Percentiles rank a stretch among this genome's conserved stretches.
These are phyloP conservation scores for Scomberomorus guttatus DNA, from an alignment of 2,797 vertebrate genomes.

Conservation along the genomic window DNA sequence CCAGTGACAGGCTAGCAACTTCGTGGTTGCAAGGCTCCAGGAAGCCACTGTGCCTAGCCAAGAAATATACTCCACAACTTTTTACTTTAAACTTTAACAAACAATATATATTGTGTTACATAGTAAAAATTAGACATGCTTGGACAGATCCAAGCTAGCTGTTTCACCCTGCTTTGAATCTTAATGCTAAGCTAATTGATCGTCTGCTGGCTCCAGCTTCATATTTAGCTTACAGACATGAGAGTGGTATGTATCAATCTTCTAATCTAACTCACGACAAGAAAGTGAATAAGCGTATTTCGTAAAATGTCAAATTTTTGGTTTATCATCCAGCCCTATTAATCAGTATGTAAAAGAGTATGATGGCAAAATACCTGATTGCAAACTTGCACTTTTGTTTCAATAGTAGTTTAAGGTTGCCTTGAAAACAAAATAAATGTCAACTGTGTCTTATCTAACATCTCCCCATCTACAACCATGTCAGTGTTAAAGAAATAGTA, in stretches of 20 bases:
- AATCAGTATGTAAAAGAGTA: not conserved
- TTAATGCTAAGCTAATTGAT: not conserved
- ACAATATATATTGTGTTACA: too few species aligned
- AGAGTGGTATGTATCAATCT: not conserved
- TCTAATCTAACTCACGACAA: not conserved
- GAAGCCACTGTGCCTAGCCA: not conserved
- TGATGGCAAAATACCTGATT: constrained; percentile 6
- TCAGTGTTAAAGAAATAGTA: constrained; percentile 5
- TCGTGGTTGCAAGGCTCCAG: not conserved
- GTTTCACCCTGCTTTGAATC: too few species aligned
- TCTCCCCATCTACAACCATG: not conserved
- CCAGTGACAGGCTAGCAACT: not conserved
- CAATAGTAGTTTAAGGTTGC: constrained; percentile 42
- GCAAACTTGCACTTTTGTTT: constrained; percentile 43
- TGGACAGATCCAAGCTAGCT: too few species aligned
- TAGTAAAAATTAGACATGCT: too few species aligned
- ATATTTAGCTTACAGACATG: not conserved
- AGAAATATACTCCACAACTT: not conserved
- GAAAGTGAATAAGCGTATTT: not conserved
- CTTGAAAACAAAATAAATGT: constrained; percentile 51
- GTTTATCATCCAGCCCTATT: constrained; percentile 44
- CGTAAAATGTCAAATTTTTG: not conserved
- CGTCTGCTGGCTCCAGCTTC: not conserved
- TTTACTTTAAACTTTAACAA: too few species aligned
- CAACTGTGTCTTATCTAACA: constrained; percentile 24